phyloP scores from a whole-genome alignment of 2,113 vertebrate genomes.

The Ceyx melanurus region DNA sequence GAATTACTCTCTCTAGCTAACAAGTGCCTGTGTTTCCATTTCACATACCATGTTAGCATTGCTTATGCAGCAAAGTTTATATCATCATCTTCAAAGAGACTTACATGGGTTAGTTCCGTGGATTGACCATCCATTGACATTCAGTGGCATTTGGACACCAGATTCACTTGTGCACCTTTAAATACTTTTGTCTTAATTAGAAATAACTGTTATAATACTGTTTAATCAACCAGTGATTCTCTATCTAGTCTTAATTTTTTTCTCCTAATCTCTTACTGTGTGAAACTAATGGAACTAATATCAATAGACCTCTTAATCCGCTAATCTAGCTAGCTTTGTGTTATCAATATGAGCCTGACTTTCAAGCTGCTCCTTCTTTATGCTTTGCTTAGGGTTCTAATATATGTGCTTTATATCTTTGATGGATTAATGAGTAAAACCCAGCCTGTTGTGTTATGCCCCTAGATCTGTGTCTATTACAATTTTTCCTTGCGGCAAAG shows the following conservation, averaged over 20 bases:
- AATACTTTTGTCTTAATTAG: neutral
- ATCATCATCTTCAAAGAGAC: neutral
- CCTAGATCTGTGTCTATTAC: neutral
- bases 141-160: neutral
- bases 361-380: neutral
- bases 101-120: neutral
- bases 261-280: neutral
- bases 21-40: neutral
- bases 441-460: neutral
- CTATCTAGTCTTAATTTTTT: neutral
- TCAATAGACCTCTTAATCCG: neutral
- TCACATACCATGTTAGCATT: neutral
- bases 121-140: neutral
- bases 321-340: neutral
- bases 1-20: neutral
- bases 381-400: conserved; percentile 1
- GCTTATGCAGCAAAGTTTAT: neutral
- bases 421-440: neutral
- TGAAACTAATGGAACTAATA: neutral
- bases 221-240: neutral
- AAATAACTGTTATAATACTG: neutral
- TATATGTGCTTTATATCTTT: neutral
- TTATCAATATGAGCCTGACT: neutral
- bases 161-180: neutral
- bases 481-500: neutral